Base-by-base conservation (phyloP, 2,797 vertebrate genomes). In the Brachyrhaphis roseni region DNA sequence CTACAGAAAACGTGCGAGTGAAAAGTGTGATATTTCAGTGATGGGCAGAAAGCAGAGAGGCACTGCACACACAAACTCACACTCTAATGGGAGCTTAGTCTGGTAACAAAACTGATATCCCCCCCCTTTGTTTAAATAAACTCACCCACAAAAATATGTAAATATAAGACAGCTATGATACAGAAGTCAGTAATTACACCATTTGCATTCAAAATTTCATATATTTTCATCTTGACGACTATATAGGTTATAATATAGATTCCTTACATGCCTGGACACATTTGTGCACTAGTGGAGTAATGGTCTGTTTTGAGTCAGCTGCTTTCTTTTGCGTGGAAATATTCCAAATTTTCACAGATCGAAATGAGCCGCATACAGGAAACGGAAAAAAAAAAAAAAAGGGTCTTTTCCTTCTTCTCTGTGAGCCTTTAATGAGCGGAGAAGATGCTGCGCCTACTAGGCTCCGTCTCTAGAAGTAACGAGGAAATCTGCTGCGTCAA, bases 181-280 rank as follows among this genome's bases (percentile, higher is more conserved):
- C 92, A 95, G 82, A 93, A 93, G 94, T 92, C 79, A 92, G 91
- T 92, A 93, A 90, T 91, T 94, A 94, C 92, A 94, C 85, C 88
- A 85, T 86, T 94, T 94, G 94, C 93, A 94, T 93, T 94, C 86
- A 74, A 59, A 80, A 90, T 91, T 91, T 91, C 89, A 81, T 92
- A 94, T 93, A 88, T 85, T 89, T 89, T 92, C 87, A 90, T 91
- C 89, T 88, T 91, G 89, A 90, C 89, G 92, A 90, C 90, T 93
- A 90, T 91, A 92, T 93, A 88, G 86, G 87, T 85, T 80, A 87
- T 36, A 76, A 91, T 93, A 91, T 92, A 93, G 92, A 90, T 91
- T 95, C 90, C 94, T 94, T 86, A 92, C 93, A 94, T 93, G 93
- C 93, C 90, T 90, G 86, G 82, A 93, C 84, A 92, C 80, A 82